Evolutionary conservation across 2,888 invertebrate species (phyloP), one percentile per base, ranked within the genome.

Genomic region (Ceratothoa steindachneri): DNA sequence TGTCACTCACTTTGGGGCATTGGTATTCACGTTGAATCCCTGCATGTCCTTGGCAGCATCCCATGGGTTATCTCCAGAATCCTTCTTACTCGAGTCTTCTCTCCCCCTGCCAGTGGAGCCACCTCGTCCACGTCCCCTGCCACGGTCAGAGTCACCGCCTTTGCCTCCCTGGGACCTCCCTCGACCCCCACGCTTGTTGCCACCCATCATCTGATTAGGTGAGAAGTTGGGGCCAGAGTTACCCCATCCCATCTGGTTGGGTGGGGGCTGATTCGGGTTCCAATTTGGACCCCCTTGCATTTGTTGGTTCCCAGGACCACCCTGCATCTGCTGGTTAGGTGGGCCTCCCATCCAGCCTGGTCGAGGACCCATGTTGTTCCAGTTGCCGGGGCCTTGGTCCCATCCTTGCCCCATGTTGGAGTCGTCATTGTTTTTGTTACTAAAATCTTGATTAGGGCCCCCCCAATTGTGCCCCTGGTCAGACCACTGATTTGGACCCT

Each of bases 21-120:
- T 24, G 12, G 60, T 9, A 22, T 60, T 60, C 12, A 60, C 24
- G 24, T 60, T 60, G 60, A 60, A 60, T 9, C 60, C 24, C 60
- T 60, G 60, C 19, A 60, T 24, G 24, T 60, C 60, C 27, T 60
- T 60, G 24, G 24, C 24, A 24, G 60, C 60, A 22, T 60, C 60
- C 60, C 60, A 60, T 22, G 60, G 60, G 24, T 24, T 60, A 12
- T 60, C 60, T 2, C 27, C 22, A 22, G n/a, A n/a, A n/a, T 60
- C 60, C 2, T 60, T 24, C 27, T 27, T 55, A 7, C n/a, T 55
- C 9, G 19, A 12, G 9, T 29, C 67, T 28, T 30, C 52, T 19
- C 69, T 69, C 9, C 53, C 27, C 30, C 52, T 69, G n/a, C 69
- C 69, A n/a, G 29, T 55, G 22, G 7, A 9, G 19, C 69, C 55